These are phyloP conservation scores for Pygocentrus nattereri DNA, from an alignment of 2,797 vertebrate genomes.

Conservation along the genomic window DNA sequence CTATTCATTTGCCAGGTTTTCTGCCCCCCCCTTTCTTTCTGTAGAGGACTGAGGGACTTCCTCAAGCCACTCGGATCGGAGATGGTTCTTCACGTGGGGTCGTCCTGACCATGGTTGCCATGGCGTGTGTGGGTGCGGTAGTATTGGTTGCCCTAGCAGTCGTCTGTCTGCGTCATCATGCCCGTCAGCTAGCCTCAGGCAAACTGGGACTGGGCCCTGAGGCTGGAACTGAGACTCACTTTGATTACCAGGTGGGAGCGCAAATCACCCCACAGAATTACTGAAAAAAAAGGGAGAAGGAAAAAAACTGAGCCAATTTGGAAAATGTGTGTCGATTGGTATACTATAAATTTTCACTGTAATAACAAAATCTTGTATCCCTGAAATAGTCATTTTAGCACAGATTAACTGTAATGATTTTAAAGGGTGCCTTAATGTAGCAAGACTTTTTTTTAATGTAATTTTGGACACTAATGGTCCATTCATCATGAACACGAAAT, in stretches of 20 bases:
- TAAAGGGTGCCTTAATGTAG: background rate
- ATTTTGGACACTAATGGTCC: no score
- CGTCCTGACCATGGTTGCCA: conserved; percentile 88
- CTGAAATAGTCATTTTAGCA: no score
- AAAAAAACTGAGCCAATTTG: no score
- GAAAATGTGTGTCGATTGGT: background rate
- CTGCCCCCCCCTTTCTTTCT: conserved; percentile 15
- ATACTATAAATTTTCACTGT: background rate
- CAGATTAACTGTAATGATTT: no score
- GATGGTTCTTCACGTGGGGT: conserved; percentile 87
- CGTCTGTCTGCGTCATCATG: conserved; percentile 88
- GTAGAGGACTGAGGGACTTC: conserved; percentile 87
- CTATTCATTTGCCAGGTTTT: background rate
- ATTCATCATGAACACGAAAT: no score
- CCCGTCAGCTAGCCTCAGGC: conserved; percentile 87
- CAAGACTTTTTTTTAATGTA: no score
- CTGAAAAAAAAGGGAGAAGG: background rate
- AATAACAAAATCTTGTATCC: background rate
- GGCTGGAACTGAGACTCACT: conserved; percentile 90
- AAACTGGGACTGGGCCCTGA: conserved; percentile 92
- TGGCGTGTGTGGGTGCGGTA: conserved; percentile 89
- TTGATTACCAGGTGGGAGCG: conserved; percentile 93
- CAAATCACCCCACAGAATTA: background rate
- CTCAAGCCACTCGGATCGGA: conserved; percentile 78
- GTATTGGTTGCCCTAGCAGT: conserved; percentile 83